Evolutionary conservation across 1,140 invertebrate species (phyloP).

Genomic region (Neocloeon triangulifer): DNA sequence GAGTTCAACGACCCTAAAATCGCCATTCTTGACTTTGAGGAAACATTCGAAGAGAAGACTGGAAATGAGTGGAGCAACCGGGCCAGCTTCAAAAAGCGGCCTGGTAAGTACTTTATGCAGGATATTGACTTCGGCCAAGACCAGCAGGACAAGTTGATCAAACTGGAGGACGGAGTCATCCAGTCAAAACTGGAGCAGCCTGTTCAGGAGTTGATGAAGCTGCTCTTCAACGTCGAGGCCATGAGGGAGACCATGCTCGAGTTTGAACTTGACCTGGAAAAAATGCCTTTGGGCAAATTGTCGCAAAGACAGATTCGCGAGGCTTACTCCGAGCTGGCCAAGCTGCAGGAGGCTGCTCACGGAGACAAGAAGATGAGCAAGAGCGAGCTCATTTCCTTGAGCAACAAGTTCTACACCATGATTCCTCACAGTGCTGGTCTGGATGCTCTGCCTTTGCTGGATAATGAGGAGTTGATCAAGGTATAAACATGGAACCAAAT

Average conservation of each 20-base stretch:
- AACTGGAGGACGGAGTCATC: constrained; percentile 16
- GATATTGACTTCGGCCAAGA: constrained; percentile 69
- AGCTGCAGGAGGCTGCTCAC: no score
- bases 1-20: constrained; percentile 22
- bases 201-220: constrained; percentile 60
- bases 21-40: constrained; percentile 41
- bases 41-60: constrained; percentile 59
- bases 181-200: constrained; percentile 46
- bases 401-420: constrained; percentile 82
- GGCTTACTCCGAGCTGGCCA: constrained; percentile 61
- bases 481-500: no score
- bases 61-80: constrained; percentile 54
- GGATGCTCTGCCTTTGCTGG: constrained; percentile 55
- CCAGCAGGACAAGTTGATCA: constrained; percentile 15
- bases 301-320: constrained; percentile 74
- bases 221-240: constrained; percentile 75
- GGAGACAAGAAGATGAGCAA: constrained; percentile 30
- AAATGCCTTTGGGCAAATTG: constrained; percentile 93
- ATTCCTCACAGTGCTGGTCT: constrained; percentile 90
- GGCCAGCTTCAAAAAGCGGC: constrained; percentile 52
- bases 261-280: constrained; percentile 89
- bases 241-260: constrained; percentile 89
- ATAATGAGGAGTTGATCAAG: constrained; percentile 51
- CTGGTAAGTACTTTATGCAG: constrained; percentile 65
- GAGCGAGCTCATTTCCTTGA: constrained; percentile 25